Base-by-base conservation (phyloP, 2,797 vertebrate species). In the Nyctalus aviator region DNA sequence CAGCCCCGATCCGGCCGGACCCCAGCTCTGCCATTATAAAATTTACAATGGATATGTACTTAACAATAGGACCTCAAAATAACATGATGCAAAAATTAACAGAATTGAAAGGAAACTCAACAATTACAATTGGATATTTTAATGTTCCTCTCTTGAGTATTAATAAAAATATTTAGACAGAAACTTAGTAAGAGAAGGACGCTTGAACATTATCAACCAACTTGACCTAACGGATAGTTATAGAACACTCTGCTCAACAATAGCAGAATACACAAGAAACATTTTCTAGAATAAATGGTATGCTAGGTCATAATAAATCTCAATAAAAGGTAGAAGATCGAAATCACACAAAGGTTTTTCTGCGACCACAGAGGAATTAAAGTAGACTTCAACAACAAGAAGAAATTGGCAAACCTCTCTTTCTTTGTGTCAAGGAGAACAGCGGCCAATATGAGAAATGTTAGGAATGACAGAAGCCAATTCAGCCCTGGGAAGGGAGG, bases 41-140 rank as follows among this genome's bases (percentile, higher is more conserved):
- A 55, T 35, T 68, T 32, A 77, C 35, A 30, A 68, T 55, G 37
- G 68, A 69, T 10, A 32, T 66, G 21, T 5, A 53, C 10, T 13
- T 48, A 77, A 68, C 20, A 37, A 75, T 30, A 68, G 59, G 68
- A 68, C 13, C 32, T 62, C 62, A 92, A 84, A 41, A 64, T 76
- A 91, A 73, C 46, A 78, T 41, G 48, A 71, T 48, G 23, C 62
- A 57, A 77, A 78, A 71, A 77, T 85, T 23, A 59, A 59, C 82
- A 92, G 37, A 92, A 57, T 68, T 78, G 23, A 32, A 92, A 86
- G 37, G 23, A 75, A 85, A 55, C 66, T 55, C 14, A 53, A 76
- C 27, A 77, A 77, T 66, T 91, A 37, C 8, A 85, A 50, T 48
- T 77, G 50, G 48, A 73, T 18, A 35, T 32, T 50, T 68, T 50